phyloP scores from a whole-genome alignment of 2,797 vertebrate species.

The Brotula barbata region DNA sequence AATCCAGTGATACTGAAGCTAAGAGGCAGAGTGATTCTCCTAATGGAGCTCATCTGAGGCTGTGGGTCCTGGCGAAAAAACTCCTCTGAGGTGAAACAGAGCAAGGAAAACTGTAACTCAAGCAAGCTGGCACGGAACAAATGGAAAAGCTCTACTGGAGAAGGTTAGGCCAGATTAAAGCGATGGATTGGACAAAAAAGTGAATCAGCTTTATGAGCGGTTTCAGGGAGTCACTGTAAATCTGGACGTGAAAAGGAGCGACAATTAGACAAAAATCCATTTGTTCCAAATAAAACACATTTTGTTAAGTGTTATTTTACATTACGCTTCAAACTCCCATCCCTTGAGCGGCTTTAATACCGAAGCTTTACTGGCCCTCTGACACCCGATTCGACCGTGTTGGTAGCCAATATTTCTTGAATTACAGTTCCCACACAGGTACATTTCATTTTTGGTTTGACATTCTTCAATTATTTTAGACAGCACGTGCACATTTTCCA shows the following conservation, averaged over 20 bases:
- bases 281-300: no score
- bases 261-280: no score
- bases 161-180: constrained; percentile 16
- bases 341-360: no score
- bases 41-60: constrained; percentile 26
- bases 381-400: constrained; percentile 2
- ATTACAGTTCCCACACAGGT: neutral
- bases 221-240: no score
- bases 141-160: constrained; percentile 4
- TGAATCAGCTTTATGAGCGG: no score
- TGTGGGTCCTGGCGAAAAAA: constrained; percentile 15
- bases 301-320: no score
- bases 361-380: no score
- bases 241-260: no score
- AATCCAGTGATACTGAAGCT: constrained; percentile 6
- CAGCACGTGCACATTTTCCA: neutral
- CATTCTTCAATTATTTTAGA: neutral
- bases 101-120: neutral
- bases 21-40: constrained; percentile 20
- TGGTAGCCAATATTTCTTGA: neutral
- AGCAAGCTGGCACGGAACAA: constrained; percentile 1
- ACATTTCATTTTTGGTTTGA: neutral
- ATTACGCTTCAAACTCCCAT: no score
- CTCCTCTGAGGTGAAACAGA: constrained; percentile 16
- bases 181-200: no score